phyloP scores from a whole-genome alignment of 2,113 vertebrate species.

The Capreolus pygargus region DNA sequence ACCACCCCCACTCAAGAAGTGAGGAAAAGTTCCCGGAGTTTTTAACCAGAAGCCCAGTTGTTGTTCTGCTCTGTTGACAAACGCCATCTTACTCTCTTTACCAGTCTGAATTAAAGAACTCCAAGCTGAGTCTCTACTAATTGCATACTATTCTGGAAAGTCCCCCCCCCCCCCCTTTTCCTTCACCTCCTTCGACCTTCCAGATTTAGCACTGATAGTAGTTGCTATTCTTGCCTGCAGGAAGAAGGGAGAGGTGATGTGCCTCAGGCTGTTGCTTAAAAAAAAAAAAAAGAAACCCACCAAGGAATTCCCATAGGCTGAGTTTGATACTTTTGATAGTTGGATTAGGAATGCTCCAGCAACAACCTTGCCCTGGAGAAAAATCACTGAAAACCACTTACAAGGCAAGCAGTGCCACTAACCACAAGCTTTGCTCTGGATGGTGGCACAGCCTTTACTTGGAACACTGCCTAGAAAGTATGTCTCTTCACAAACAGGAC shows the following conservation, averaged over 20 bases:
- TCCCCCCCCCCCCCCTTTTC: not conserved
- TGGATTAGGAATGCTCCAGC: slow-evolving; percentile 9
- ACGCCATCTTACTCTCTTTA: not conserved
- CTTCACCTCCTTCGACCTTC: not conserved
- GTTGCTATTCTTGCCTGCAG: not conserved
- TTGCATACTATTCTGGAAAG: not conserved
- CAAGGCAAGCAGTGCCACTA: not conserved
- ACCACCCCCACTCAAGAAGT: not conserved
- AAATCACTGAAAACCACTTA: not conserved
- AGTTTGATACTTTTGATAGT: not conserved
- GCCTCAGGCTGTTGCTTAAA: not conserved
- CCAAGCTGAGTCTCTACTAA: not conserved
- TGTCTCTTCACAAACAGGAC: not conserved
- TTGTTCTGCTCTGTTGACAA: not conserved
- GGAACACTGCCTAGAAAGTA: not conserved
- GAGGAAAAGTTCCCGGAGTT: not conserved
- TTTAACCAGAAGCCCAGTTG: not conserved
- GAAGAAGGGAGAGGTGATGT: not conserved
- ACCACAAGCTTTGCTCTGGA: not conserved
- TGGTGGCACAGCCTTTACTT: not conserved
- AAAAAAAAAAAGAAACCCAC: not conserved
- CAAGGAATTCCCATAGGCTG: not conserved
- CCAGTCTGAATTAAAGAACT: not conserved
- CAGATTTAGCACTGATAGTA: not conserved
- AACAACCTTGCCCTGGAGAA: not conserved